Base-by-base conservation (phyloP, 1,140 invertebrate species). In the Pachypsylla venusta region DNA sequence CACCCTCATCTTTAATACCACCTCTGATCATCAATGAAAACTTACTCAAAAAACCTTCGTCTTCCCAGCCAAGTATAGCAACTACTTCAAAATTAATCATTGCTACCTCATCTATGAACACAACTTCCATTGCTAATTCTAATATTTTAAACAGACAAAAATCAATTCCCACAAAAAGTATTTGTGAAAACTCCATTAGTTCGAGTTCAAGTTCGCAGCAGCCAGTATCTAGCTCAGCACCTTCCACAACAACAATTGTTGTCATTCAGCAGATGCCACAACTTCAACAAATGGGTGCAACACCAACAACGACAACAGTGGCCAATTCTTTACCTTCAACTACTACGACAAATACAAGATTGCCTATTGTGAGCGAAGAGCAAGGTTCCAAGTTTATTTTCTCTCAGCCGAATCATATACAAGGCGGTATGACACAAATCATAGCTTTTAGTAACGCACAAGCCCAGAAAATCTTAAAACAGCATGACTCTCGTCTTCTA, bases 1-100 rank as follows among this genome's bases (percentile, higher is more conserved):
- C 77, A 14, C 74, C 71, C 35, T 72, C 75, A 2, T 72, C 70
- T 22, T 67, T 73, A 1, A 65, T 75, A 26, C 75, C 75, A 14
- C 72, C 74, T 0, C 60, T 66, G 13, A 57, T 70, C 10, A 53
- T 28, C 12, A 62, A 61, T 58, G 61, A 64, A 3, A 4, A 53
- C 60, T 61, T 39, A 57, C 64, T 3, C 24, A 54, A 53, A 53
- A 60, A n/a, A 10, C 56, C 42, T 22, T 25, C 59, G 7, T 35
- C 58, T 16, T 56, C 60, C 48, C 27, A 22, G 4, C n/a, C n/a
- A n/a, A 10, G 7, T 5, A n/a, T 19, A 4, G 4, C n/a, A 5
- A 4, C 3, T 4, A 5, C 42, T 19, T 19, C 42, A 19, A 48
- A 48, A 19, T 22, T 48, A 4, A 48, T 48, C 16, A n/a, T 48